Percentiles rank a stretch among this genome's conserved stretches.
These are phyloP conservation scores for Aphelenchoides fujianensis DNA, from an alignment of 1,140 invertebrate species.

Conservation along the genomic window DNA sequence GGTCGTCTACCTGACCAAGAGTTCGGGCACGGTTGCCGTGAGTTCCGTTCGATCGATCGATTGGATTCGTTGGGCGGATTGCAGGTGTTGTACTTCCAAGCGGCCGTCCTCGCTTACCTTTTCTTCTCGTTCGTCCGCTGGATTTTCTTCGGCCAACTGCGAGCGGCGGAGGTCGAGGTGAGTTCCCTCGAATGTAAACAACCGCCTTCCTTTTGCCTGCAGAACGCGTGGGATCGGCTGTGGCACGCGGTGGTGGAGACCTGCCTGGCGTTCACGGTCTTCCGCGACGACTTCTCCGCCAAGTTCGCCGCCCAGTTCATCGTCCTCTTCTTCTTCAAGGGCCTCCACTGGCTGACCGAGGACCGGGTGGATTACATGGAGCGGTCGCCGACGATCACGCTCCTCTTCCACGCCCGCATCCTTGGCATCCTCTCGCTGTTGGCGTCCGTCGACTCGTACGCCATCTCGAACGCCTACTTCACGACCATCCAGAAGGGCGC, in stretches of 20 bases:
- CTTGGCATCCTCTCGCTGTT: conserved; percentile 77
- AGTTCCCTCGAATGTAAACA: too few species aligned
- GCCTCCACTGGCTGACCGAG: conserved; percentile 98
- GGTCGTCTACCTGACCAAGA: conserved; percentile 98
- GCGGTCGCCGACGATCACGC: conserved; percentile 90
- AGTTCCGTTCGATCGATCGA: conserved; percentile 67
- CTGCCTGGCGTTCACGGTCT: conserved; percentile 90
- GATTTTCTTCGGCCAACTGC: conserved; percentile 92
- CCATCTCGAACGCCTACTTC: conserved; percentile 89
- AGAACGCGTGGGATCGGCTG: conserved; percentile 88
- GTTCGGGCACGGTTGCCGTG: conserved; percentile 97
- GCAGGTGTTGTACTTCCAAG: conserved; percentile 95
- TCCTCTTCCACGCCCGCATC: conserved; percentile 88
- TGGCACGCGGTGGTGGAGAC: conserved; percentile 99
- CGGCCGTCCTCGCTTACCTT: conserved; percentile 88
- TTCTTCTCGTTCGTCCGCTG: conserved; percentile 89
- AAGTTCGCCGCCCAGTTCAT: conserved; percentile 97
- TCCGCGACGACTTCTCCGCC: conserved; percentile 96
- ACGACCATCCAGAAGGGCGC: conserved; percentile 89
- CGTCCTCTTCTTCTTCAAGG: conserved; percentile 90
- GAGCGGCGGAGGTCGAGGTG: conserved; percentile 95
- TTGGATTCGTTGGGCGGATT: conserved; percentile 63
- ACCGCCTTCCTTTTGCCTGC: too few species aligned
- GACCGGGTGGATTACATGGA: conserved; percentile 99
- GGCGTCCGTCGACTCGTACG: conserved; percentile 78